Base-by-base conservation (phyloP, 2,888 invertebrate genomes). In the Xanthia icteritia region DNA sequence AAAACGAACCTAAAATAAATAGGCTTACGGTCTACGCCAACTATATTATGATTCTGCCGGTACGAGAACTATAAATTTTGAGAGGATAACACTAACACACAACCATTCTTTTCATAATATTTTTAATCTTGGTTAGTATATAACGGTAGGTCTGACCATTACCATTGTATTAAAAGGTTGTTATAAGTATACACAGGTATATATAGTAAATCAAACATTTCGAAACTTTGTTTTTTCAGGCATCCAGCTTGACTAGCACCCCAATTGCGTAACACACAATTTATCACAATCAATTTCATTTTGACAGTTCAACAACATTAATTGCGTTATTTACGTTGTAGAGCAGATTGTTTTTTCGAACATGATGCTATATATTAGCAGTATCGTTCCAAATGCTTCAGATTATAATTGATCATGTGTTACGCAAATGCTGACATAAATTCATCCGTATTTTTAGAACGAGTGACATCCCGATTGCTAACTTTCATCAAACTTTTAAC, bases 81-180 rank as follows among this genome's bases (percentile, higher is more conserved):
- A 23, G 54, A 51, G 67, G 63, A 69, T 77, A 61, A 70, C 66
- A 36, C 58, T 74, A 77, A 73, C 78, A 82, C 77, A 77, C 68
- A 36, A 56, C 45, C 64, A 67, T 65, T 75, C 56, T 51, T 60
- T 71, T 39, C 13, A 77, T 65, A 76, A 77, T 65, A 77, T 65
- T 67, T 85, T 68, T 76, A 77, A 73, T 83, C 39, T 72, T 51
- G 27, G 39, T 20, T 11, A 23, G 67, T 58, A 54, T 73, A 73
- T 71, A 73, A 70, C 36, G 27, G 36, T 39, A 72, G 51, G 54
- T 23, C 27, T 73, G 77, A 81, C 77, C 85, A 75, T 81, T 81
- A 60, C 36, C 36, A 51, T n/a, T 73, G 9, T 42, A 76, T 36
- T 27, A 73, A 23, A 79, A 77, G 27, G 13, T 72, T 31, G 20